Percentiles rank a stretch among this genome's conserved stretches.
Conservation (phyloP, 1,140 invertebrate genomes). For the Drosophila bocki region DNA sequence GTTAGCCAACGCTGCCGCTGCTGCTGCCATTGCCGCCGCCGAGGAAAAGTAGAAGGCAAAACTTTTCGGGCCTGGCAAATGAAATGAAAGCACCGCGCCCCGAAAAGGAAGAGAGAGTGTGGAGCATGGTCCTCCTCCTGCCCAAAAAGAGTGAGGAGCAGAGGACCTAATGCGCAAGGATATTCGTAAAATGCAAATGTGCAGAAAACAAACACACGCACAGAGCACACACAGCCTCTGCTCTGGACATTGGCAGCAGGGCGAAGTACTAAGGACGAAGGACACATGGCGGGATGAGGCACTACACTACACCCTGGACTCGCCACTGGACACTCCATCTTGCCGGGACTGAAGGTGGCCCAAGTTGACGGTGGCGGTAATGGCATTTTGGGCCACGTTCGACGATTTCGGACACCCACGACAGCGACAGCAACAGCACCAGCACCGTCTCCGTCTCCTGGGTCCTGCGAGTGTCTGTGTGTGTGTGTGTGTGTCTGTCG, state of each 20-base stretch:
- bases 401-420: slow-evolving; percentile 77
- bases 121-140: not conserved
- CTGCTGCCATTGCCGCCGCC: slow-evolving; percentile 12
- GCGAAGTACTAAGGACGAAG: slow-evolving; percentile 21
- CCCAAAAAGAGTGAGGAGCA: slow-evolving; percentile 31
- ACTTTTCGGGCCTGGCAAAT: slow-evolving; percentile 75
- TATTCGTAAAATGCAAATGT: slow-evolving; percentile 85
- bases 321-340: slow-evolving; percentile 57
- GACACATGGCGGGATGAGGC: slow-evolving; percentile 1
- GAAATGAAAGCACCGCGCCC: slow-evolving; percentile 78
- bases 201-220: slow-evolving; percentile 75
- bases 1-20: slow-evolving; percentile 64
- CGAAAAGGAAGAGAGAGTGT: slow-evolving; percentile 22
- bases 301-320: slow-evolving; percentile 3
- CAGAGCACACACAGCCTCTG: slow-evolving; percentile 23
- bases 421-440: slow-evolving; percentile 29
- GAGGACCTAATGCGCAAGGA: slow-evolving; percentile 83
- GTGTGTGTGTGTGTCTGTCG: slow-evolving; percentile 12
- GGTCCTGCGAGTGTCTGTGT: slow-evolving; percentile 1
- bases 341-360: slow-evolving; percentile 60
- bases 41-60: slow-evolving; percentile 75
- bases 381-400: slow-evolving; percentile 80
- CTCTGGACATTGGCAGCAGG: slow-evolving; percentile 14
- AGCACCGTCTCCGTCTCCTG: slow-evolving; percentile 16
- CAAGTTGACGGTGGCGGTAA: slow-evolving; percentile 79